These are phyloP conservation scores for Pseudomyrmex concolor DNA, from an alignment of 1,140 invertebrate genomes.

Conservation along the genomic window DNA sequence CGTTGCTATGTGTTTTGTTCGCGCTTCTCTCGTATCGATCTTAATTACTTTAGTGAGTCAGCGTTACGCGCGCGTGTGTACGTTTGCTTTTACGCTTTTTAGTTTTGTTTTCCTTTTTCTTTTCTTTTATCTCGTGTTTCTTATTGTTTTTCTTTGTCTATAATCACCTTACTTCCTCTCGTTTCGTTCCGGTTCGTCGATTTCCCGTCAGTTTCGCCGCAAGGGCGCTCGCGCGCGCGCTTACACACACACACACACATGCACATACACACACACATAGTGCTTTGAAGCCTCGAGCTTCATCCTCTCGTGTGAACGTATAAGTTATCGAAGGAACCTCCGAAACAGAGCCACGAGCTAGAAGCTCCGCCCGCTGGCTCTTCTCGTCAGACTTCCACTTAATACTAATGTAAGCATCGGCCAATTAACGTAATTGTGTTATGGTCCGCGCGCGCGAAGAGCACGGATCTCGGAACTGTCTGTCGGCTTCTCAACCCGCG, in stretches of 20 bases:
- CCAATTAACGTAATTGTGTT: slow-evolving; percentile 76
- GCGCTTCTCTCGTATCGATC: not conserved
- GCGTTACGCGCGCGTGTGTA: not conserved
- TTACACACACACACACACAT: not conserved
- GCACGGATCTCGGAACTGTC: slow-evolving; percentile 41
- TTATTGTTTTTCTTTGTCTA: not conserved
- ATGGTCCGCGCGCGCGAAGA: slow-evolving; percentile 45
- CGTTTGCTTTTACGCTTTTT: not conserved
- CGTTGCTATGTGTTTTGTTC: not conserved
- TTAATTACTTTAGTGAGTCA: slow-evolving; percentile 35
- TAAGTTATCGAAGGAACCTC: slow-evolving; percentile 47
- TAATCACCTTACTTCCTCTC: not conserved
- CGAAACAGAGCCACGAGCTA: slow-evolving; percentile 36
- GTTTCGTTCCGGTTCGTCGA: not conserved
- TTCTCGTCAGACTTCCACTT: slow-evolving; percentile 68
- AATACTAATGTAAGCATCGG: slow-evolving; percentile 73
- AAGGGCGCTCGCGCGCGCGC: not conserved
- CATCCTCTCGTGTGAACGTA: slow-evolving; percentile 20
- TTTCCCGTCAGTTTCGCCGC: slow-evolving; percentile 9
- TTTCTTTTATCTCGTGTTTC: not conserved
- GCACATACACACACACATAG: not conserved
- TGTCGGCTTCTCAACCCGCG: slow-evolving; percentile 41
- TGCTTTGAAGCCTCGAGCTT: not conserved
- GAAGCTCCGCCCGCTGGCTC: slow-evolving; percentile 7
- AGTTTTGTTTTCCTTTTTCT: not conserved